Base-by-base conservation (phyloP, 2,888 invertebrate genomes). In the Troides helena region DNA sequence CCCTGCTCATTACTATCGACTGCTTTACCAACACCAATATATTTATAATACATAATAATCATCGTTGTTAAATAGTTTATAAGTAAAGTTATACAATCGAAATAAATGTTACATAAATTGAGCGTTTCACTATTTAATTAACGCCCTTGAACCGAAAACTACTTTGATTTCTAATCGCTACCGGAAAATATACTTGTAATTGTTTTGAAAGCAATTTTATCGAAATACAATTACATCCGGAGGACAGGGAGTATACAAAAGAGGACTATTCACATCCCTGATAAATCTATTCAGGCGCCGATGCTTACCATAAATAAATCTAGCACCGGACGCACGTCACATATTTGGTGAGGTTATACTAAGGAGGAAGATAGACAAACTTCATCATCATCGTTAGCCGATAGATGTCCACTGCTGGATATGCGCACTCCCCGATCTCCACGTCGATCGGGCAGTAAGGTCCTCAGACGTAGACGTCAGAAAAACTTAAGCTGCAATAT, bases 21-120 rank as follows among this genome's bases (percentile, higher is more conserved):
- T 66, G 77, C 77, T 56, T 68, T 76, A 62, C 75, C 77, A 14
- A 72, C 75, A 3, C 78, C 78, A 12, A 75, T 77, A 65, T 80
- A 79, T 75, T 78, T 79, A 75, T 80, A 79, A 76, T 21, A 43
- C 56, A 39, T 5, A 30, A 46, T 59, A 50, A 21, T 43, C n/a
- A 25, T 30, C 25, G 50, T 60, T 66, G 62, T 69, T 69, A 62
- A 39, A 21, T 69, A 69, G 62, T 62, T 25, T 68, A 66, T 68
- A 71, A 65, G 64, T 71, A 50, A 60, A 67, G 67, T 67, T 63
- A 63, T 70, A 59, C 39, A 2, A 12, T 69, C 36, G 17, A 62
- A 62, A 70, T 53, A 71, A 67, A 58, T 62, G 65, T 72, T 69
- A 57, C 50, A 62, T 46, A 59, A 59, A 67, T 50, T 10, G 39